A percentile compares a stretch with the other conserved stretches of the same genome.
These are phyloP conservation scores for Mycalesis mineus DNA, from an alignment of 2,888 invertebrate genomes.

Conservation along the genomic window DNA sequence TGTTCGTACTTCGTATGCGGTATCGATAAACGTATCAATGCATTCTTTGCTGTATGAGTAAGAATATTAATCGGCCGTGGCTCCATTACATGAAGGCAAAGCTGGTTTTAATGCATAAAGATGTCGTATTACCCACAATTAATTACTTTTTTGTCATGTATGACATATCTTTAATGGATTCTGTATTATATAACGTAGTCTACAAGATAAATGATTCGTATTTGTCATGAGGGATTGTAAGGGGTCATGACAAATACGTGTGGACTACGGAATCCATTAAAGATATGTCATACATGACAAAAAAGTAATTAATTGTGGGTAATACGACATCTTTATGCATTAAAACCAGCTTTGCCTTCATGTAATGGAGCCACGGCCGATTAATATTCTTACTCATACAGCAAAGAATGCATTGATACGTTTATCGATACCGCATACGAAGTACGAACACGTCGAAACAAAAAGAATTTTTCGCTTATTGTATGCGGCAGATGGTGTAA, in stretches of 20 bases:
- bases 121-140: slow-evolving; percentile 20
- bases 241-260: slow-evolving; percentile 5
- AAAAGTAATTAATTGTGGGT: slow-evolving; percentile 14
- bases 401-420: slow-evolving; percentile 13
- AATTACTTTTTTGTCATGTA: not conserved
- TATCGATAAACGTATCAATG: slow-evolving; percentile 11
- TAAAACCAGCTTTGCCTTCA: slow-evolving; percentile 9
- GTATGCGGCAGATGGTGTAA: slow-evolving; percentile 33
- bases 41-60: slow-evolving; percentile 17
- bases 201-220: not conserved
- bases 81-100: slow-evolving; percentile 9
- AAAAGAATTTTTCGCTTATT: slow-evolving; percentile 25
- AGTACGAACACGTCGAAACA: slow-evolving; percentile 9
- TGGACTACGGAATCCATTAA: not conserved
- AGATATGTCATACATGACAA: not conserved
- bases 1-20: slow-evolving; percentile 10
- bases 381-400: slow-evolving; percentile 11
- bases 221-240: not conserved
- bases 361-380: slow-evolving; percentile 10
- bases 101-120: slow-evolving; percentile 2
- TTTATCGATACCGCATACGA: slow-evolving; percentile 17
- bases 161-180: not conserved
- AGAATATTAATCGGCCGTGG: slow-evolving; percentile 9
- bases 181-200: not conserved
- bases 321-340: slow-evolving; percentile 9